Conservation (phyloP, 2,888 invertebrate species). For the Hemistola chrysoprasaria region DNA sequence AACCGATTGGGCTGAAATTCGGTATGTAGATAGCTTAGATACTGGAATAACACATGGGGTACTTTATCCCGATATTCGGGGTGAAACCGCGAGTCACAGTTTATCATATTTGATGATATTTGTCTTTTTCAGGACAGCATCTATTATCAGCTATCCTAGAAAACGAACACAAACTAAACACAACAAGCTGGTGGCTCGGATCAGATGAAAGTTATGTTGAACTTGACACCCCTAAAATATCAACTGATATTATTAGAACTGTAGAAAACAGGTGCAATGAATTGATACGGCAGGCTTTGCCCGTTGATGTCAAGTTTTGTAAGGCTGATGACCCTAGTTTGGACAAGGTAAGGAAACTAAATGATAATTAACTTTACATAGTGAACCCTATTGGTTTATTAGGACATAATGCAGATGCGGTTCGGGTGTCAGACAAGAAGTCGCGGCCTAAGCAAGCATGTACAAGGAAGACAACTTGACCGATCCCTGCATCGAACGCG, state of each 20-base stretch:
- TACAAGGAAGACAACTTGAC: no score
- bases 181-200: conserved; percentile 93
- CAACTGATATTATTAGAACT: conserved; percentile 68
- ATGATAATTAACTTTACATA: no score
- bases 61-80: no score
- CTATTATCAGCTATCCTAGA: conserved; percentile 90
- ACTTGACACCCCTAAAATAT: conserved; percentile 78
- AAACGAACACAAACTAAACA: conserved; percentile 84
- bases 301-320: conserved; percentile 84
- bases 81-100: no score
- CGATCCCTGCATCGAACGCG: no score
- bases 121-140: conserved; percentile 86
- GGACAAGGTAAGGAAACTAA: conserved; percentile 49
- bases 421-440: no score
- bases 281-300: conserved; percentile 84
- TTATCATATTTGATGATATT: neutral
- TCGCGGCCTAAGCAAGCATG: no score
- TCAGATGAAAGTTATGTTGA: conserved; percentile 89
- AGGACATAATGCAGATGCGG: no score
- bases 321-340: conserved; percentile 83
- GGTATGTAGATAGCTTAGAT: neutral
- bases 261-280: conserved; percentile 86
- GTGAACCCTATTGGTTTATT: no score
- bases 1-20: no score
- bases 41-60: no score